A percentile compares a stretch with the other conserved stretches of the same genome.
Evolutionary conservation across 2,113 vertebrate species (phyloP).

Genomic region (Pluvialis apricaria): DNA sequence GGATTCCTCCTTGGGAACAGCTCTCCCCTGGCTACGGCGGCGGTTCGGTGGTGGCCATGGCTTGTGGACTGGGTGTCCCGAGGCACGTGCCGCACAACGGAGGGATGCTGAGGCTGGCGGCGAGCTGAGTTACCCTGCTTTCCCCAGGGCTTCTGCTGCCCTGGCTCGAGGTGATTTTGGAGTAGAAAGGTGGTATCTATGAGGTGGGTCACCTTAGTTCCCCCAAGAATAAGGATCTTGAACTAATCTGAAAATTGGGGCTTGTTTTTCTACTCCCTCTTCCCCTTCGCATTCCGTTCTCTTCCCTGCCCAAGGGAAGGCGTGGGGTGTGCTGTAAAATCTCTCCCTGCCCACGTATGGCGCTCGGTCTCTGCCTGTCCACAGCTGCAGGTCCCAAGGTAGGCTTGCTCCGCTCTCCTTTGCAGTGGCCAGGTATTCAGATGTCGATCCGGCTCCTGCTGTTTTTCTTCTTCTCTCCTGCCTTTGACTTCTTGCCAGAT

Average conservation of each 20-base stretch:
- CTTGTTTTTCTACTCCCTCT: background rate
- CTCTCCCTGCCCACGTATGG: background rate
- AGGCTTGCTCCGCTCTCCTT: background rate
- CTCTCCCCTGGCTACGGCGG: background rate
- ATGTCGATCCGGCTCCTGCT: background rate
- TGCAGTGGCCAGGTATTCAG: background rate
- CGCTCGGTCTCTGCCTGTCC: background rate
- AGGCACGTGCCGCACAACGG: fast-evolving
- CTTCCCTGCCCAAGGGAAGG: background rate
- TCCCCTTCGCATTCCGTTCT: background rate
- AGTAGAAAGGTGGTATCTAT: too few species aligned
- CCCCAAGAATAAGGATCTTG: background rate
- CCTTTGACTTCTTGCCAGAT: constrained; percentile 34
- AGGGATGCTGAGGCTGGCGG: background rate
- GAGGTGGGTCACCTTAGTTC: background rate
- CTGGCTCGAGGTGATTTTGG: background rate
- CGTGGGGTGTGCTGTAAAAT: background rate
- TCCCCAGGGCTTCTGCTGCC: background rate
- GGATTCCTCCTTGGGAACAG: background rate
- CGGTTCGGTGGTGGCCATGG: fast-evolving
- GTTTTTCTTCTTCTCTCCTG: background rate
- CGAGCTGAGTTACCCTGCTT: background rate
- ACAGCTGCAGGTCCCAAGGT: background rate
- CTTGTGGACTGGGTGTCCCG: background rate
- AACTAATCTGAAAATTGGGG: background rate